A percentile compares a stretch with the other conserved stretches of the same genome.
phyloP scores from a whole-genome alignment of 2,113 vertebrate species.

The Baryphthengus martii region DNA sequence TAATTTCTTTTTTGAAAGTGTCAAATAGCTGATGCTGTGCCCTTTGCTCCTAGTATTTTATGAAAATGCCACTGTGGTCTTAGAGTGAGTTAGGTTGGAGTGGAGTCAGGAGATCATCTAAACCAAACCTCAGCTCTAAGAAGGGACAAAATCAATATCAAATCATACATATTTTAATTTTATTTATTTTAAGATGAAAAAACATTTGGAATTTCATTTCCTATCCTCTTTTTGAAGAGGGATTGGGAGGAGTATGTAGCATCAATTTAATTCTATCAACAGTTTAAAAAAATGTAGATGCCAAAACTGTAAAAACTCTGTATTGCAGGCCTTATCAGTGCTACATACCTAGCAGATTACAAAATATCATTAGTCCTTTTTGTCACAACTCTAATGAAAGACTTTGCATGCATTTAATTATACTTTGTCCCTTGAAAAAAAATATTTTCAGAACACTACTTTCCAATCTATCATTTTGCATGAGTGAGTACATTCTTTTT shows the following conservation, averaged over 20 bases:
- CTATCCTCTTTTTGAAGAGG: not conserved
- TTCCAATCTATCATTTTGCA: not conserved
- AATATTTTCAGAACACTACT: not conserved
- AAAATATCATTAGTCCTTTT: not conserved
- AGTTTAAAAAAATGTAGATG: not conserved
- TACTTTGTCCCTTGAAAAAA: not conserved
- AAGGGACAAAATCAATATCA: not conserved
- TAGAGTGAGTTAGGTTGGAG: not conserved
- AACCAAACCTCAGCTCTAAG: not conserved
- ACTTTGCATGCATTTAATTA: not conserved
- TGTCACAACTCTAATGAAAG: not conserved
- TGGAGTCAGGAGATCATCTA: not conserved
- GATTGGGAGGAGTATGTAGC: fast-evolving
- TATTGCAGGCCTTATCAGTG: not conserved
- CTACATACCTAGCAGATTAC: not conserved
- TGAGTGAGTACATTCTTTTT: not conserved
- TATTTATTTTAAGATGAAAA: not conserved
- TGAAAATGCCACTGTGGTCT: not conserved
- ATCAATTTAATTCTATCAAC: not conserved
- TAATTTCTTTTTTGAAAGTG: not conserved
- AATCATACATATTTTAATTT: not conserved
- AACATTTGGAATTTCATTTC: not conserved
- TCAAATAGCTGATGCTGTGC: not conserved
- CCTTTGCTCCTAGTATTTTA: not conserved
- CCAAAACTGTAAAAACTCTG: not conserved